These are phyloP conservation scores for Ceratitis capitata DNA, from an alignment of 1,140 invertebrate species.

Conservation along the genomic window DNA sequence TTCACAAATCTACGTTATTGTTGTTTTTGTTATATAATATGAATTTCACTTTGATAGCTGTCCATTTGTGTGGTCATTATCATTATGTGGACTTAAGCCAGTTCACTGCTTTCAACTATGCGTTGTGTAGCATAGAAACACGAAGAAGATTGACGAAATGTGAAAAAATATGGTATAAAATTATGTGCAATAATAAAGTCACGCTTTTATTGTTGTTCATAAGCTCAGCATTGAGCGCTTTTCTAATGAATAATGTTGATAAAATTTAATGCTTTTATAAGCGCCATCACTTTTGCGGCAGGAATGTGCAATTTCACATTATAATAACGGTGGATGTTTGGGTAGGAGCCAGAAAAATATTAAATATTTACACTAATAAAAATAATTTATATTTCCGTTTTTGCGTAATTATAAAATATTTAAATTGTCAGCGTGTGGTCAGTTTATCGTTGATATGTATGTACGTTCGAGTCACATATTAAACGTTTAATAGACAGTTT, in stretches of 20 bases:
- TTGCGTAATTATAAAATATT: background rate
- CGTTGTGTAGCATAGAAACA: background rate
- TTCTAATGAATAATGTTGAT: conserved; percentile 27
- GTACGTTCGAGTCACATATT: background rate
- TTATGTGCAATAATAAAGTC: background rate
- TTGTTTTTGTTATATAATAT: conserved; percentile 7
- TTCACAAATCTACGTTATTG: background rate
- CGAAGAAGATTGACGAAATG: background rate
- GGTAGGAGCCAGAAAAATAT: background rate
- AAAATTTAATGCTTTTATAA: conserved; percentile 31
- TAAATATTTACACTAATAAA: background rate
- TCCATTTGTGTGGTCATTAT: conserved; percentile 22
- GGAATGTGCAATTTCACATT: background rate
- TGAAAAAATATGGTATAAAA: conserved; percentile 13
- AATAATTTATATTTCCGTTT: background rate
- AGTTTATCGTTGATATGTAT: conserved; percentile 1
- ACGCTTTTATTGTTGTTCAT: background rate
- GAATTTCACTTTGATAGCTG: background rate
- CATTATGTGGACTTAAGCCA: conserved; percentile 1
- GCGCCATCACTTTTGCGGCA: background rate
- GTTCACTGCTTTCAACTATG: background rate
- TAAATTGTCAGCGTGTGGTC: background rate
- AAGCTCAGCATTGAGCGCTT: background rate
- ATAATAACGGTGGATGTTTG: background rate
- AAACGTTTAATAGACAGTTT: background rate